These are phyloP conservation scores for Spilogale gracilis DNA, from an alignment of 2,113 vertebrate species.

Conservation along the genomic window DNA sequence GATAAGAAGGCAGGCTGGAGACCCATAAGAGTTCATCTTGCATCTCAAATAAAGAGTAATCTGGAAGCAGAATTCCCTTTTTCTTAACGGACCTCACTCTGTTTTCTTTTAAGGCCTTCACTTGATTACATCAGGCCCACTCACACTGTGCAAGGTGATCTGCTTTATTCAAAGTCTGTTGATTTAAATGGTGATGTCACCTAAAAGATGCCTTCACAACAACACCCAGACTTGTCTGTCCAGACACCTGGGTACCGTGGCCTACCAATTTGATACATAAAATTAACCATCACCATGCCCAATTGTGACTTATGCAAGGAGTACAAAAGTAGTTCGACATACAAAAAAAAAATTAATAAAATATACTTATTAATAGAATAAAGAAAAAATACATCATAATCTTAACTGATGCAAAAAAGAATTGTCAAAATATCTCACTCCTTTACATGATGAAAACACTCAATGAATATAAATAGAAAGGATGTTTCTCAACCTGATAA, in stretches of 20 bases:
- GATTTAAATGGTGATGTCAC: neutral
- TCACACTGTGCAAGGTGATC: neutral
- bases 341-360: neutral
- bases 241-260: neutral
- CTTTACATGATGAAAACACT: neutral
- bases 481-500: neutral
- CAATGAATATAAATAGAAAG: neutral
- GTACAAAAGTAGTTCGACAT: neutral
- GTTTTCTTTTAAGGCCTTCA: neutral
- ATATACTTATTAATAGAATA: neutral
- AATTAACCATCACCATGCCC: neutral
- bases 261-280: neutral
- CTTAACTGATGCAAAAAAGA: neutral
- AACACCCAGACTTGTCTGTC: neutral
- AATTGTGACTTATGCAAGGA: neutral
- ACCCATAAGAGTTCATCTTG: neutral
- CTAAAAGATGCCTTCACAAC: neutral
- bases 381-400: neutral
- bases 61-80: neutral
- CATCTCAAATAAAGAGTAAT: neutral
- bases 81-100: neutral
- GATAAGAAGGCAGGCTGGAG: neutral
- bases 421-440: neutral
- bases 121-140: neutral
- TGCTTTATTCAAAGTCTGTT: neutral